These are phyloP conservation scores for Etheostoma perlongum DNA, from an alignment of 2,797 vertebrate genomes.

Conservation along the genomic window DNA sequence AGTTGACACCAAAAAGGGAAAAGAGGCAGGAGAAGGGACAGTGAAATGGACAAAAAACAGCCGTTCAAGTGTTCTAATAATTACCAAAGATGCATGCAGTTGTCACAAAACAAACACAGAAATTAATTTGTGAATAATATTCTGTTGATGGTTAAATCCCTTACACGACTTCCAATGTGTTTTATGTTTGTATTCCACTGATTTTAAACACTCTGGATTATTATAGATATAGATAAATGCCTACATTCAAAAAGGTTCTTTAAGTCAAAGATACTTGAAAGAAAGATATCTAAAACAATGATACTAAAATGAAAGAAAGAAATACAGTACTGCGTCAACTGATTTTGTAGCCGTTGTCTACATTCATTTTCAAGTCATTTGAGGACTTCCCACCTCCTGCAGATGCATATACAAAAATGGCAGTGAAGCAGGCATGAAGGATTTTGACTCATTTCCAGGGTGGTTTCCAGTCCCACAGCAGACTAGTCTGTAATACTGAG, in stretches of 20 bases:
- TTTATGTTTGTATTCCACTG: too few species aligned
- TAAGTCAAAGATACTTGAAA: not conserved
- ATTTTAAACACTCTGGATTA: not conserved
- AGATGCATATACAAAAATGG: conserved; percentile 65
- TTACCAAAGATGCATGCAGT: too few species aligned
- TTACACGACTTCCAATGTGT: not conserved
- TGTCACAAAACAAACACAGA: too few species aligned
- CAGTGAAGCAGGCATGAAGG: conserved; percentile 50
- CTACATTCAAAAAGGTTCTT: not conserved
- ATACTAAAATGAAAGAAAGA: not conserved
- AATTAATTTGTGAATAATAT: too few species aligned
- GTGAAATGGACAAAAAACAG: too few species aligned
- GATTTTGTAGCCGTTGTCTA: not conserved
- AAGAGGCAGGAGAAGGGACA: too few species aligned
- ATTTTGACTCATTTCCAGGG: conserved; percentile 64
- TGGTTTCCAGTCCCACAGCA: conserved; percentile 67
- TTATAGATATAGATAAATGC: not conserved
- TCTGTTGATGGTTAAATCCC: not conserved
- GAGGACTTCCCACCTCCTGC: conserved; percentile 39
- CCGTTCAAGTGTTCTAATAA: too few species aligned
- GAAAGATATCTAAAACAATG: not conserved
- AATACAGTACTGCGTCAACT: not conserved
- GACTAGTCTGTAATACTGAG: conserved; percentile 49
- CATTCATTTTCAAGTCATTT: not conserved
- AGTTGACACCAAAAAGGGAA: not conserved